Evolutionary conservation across 2,888 invertebrate genomes (phyloP).

Genomic region (Drosophila silvestris): DNA sequence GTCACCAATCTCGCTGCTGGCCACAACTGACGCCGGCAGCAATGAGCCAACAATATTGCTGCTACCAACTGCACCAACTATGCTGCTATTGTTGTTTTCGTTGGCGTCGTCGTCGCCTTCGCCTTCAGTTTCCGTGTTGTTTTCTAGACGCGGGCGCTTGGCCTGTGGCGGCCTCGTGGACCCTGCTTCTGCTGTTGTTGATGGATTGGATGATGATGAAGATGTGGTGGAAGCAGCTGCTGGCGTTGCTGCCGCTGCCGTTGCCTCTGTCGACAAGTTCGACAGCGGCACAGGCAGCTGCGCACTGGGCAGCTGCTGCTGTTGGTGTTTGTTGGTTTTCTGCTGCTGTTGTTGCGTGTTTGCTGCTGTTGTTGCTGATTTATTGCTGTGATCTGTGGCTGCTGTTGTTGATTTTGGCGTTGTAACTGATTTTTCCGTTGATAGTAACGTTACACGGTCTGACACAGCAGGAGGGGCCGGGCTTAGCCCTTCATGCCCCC

Average conservation of each 20-base stretch:
- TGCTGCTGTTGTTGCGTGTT: constrained; percentile 55
- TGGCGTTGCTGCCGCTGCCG: constrained; percentile 60
- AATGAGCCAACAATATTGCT: constrained; percentile 77
- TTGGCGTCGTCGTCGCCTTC: constrained; percentile 10
- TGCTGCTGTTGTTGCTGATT: constrained; percentile 38
- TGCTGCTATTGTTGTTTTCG: constrained; percentile 46
- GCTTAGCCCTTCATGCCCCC: constrained; percentile 85
- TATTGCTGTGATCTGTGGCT: constrained; percentile 49
- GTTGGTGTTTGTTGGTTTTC: constrained; percentile 43
- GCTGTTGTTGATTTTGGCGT: constrained; percentile 49
- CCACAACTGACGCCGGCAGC: constrained; percentile 76
- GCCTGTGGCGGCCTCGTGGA: constrained; percentile 58
- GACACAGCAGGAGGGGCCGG: constrained; percentile 86
- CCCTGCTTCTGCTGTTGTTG: constrained; percentile 45
- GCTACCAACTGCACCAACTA: constrained; percentile 59
- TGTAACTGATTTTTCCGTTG: constrained; percentile 82
- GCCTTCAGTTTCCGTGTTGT: constrained; percentile 36
- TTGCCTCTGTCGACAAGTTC: constrained; percentile 72
- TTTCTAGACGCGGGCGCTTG: constrained; percentile 75
- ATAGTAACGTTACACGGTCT: constrained; percentile 84
- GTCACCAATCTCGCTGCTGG: constrained; percentile 67
- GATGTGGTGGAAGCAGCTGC: constrained; percentile 36
- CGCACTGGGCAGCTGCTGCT: constrained; percentile 71
- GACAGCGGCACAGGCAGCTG: constrained; percentile 80
- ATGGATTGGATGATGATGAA: constrained; percentile 22